A percentile compares a stretch with the other conserved stretches of the same genome.
phyloP scores from a whole-genome alignment of 2,113 vertebrate genomes.

The Picathartes gymnocephalus region DNA sequence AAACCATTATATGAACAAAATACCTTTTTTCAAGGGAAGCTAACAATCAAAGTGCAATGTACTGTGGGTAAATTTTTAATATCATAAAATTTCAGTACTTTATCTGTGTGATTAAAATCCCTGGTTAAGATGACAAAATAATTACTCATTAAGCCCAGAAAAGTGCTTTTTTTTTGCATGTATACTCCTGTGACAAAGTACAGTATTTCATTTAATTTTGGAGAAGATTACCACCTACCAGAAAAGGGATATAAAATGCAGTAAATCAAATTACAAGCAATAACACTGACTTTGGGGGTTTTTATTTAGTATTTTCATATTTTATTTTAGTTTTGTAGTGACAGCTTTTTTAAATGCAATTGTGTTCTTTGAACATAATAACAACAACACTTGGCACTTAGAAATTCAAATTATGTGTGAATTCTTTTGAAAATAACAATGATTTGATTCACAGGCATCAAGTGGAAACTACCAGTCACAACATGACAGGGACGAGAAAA shows the following conservation, averaged over 20 bases:
- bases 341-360: background rate
- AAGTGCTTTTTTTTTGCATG: background rate
- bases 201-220: background rate
- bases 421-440: background rate
- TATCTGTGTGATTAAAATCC: background rate
- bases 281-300: background rate
- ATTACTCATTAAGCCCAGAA: background rate
- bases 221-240: constrained; percentile 18
- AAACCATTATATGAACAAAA: background rate
- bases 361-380: background rate
- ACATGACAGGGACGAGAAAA: background rate
- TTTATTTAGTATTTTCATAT: background rate
- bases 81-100: background rate
- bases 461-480: constrained; percentile 8
- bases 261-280: background rate
- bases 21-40: background rate
- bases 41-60: background rate
- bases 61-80: background rate
- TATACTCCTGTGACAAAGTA: background rate
- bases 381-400: constrained; percentile 16
- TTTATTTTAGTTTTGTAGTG: constrained; percentile 2
- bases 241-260: background rate
- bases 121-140: background rate
- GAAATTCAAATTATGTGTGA: background rate
- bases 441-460: background rate